phyloP scores from a whole-genome alignment of 2,113 vertebrate genomes.

The Taxidea taxus region DNA sequence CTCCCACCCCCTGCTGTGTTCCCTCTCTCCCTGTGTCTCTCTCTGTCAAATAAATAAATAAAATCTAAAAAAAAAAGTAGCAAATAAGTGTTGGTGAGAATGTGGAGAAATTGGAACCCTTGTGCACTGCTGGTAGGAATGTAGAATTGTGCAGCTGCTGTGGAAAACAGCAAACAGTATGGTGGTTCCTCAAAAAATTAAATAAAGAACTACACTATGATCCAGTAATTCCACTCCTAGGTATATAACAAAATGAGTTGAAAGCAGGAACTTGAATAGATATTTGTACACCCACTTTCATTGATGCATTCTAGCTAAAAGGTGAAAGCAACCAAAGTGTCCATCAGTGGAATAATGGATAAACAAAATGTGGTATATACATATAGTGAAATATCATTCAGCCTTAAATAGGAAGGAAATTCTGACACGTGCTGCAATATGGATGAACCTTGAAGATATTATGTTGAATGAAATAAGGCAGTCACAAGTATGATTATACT shows the following conservation, averaged over 20 bases:
- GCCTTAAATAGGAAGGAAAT: not conserved
- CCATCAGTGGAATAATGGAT: not conserved
- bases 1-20: no score
- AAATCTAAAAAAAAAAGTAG: not conserved
- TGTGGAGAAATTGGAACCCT: not conserved
- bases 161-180: not conserved
- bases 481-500: not conserved
- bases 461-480: not conserved
- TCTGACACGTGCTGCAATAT: not conserved
- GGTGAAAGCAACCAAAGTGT: not conserved
- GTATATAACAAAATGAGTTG: not conserved
- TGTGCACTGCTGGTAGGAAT: not conserved
- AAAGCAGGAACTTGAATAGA: not conserved
- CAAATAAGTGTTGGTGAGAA: not conserved
- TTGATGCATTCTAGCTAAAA: not conserved
- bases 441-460: not conserved
- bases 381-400: not conserved
- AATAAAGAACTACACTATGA: not conserved
- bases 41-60: no score
- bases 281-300: not conserved
- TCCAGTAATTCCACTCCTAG: not conserved
- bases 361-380: not conserved
- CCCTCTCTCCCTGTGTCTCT: no score
- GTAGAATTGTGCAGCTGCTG: not conserved
- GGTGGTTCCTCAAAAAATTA: not conserved